phyloP scores from a whole-genome alignment of 2,797 vertebrate species.

The Argentina silus region DNA sequence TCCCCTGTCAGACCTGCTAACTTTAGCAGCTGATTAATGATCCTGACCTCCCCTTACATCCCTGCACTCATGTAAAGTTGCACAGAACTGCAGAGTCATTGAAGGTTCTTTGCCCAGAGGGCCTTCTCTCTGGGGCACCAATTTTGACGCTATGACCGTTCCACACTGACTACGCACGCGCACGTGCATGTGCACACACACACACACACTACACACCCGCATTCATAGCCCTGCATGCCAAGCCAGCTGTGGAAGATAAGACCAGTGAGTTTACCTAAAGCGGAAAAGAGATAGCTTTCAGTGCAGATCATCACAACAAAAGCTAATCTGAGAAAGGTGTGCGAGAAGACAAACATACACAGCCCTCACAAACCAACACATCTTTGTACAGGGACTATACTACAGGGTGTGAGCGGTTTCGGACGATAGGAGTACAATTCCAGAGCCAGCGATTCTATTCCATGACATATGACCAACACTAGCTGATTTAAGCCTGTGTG shows the following conservation, averaged over 20 bases:
- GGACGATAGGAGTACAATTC: neutral
- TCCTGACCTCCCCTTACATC: neutral
- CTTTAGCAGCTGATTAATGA: conserved; percentile 21
- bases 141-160: neutral
- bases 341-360: too few relatives aligned
- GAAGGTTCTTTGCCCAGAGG: neutral
- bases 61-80: neutral
- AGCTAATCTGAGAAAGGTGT: neutral
- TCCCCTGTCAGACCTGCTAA: conserved; percentile 7
- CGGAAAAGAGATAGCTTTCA: conserved; percentile 8
- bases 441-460: neutral
- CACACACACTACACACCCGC: neutral
- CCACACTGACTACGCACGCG: neutral
- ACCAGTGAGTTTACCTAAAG: neutral
- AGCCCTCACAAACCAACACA: too few relatives aligned
- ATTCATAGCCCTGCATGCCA: neutral
- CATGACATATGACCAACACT: neutral
- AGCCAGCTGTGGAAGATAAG: conserved; percentile 3
- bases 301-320: neutral
- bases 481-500: neutral
- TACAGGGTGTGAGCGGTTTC: too few relatives aligned
- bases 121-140: neutral
- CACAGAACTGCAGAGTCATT: neutral
- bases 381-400: too few relatives aligned
- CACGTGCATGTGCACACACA: neutral